These are phyloP conservation scores for Scaptomyza reducta DNA, from an alignment of 2,888 invertebrate species.

Conservation along the genomic window DNA sequence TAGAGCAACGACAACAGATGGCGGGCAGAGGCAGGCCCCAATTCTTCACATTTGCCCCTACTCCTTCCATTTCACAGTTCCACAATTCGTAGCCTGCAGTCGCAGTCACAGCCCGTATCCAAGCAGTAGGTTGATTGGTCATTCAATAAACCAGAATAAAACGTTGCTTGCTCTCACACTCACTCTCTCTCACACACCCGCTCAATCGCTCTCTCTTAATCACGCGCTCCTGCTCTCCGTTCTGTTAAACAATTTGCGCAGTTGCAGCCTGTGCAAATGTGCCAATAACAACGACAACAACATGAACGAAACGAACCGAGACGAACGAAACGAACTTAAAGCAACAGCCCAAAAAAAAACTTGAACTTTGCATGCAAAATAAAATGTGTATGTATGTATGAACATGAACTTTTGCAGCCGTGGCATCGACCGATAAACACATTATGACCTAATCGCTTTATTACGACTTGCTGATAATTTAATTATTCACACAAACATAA, in stretches of 20 bases:
- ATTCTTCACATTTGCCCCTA: slow-evolving; percentile 6
- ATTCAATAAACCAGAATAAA: slow-evolving; percentile 64
- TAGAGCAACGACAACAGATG: slow-evolving; percentile 59
- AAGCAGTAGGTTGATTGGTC: slow-evolving; percentile 80
- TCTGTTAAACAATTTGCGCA: slow-evolving; percentile 71
- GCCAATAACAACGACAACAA: slow-evolving; percentile 34
- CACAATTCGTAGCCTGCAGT: slow-evolving; percentile 32
- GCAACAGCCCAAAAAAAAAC: slow-evolving; percentile 38
- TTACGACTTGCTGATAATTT: slow-evolving; percentile 16
- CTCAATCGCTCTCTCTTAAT: slow-evolving; percentile 10
- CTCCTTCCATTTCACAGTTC: background rate
- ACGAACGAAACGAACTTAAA: slow-evolving; percentile 19
- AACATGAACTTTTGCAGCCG: slow-evolving; percentile 45
- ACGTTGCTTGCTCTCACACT: slow-evolving; percentile 16
- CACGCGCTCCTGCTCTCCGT: slow-evolving; percentile 15
- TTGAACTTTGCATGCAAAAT: slow-evolving; percentile 53
- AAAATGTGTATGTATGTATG: background rate
- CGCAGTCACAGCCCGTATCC: slow-evolving; percentile 44
- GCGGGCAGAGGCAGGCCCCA: slow-evolving; percentile 31
- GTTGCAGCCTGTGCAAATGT: slow-evolving; percentile 54
- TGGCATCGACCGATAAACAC: slow-evolving; percentile 39
- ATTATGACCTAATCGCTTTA: slow-evolving; percentile 8
- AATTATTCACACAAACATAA: background rate
- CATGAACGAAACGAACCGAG: slow-evolving; percentile 15
- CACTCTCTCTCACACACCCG: slow-evolving; percentile 8